Evolutionary conservation across 2,888 invertebrate genomes (phyloP).

Genomic region (Epinotia brunnichana): DNA sequence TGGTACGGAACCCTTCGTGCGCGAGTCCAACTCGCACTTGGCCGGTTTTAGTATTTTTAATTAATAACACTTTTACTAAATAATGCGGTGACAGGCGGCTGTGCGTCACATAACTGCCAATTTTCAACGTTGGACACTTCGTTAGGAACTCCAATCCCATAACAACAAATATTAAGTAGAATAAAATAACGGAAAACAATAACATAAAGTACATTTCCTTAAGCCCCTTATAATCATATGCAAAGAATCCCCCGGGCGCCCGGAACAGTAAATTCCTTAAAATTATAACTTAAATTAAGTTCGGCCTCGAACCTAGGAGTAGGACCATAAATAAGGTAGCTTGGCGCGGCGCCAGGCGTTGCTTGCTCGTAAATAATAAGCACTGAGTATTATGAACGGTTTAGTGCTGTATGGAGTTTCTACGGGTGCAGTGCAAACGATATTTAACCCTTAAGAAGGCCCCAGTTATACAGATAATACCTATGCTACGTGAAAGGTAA

Average conservation of each 20-base stretch:
- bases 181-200: background rate
- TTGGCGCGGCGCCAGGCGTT: conserved; percentile 36
- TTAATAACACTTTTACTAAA: too few relatives aligned
- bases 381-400: conserved; percentile 13
- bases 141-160: too few relatives aligned
- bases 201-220: background rate
- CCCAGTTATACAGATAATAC: too few relatives aligned
- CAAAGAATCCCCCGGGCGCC: conserved; percentile 21
- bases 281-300: conserved; percentile 36
- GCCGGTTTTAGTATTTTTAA: too few relatives aligned
- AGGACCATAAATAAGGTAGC: background rate
- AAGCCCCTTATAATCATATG: background rate
- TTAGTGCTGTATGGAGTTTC: conserved; percentile 14
- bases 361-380: conserved; percentile 28
- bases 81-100: too few relatives aligned
- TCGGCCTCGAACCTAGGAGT: conserved; percentile 5
- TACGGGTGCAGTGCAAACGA: background rate
- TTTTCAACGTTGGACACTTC: too few relatives aligned
- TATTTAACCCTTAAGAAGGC: too few relatives aligned
- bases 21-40: too few relatives aligned
- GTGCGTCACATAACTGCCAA: too few relatives aligned
- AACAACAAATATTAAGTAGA: background rate
- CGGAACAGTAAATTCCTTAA: conserved; percentile 25
- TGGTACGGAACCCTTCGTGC: too few relatives aligned
- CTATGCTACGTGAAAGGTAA: too few relatives aligned